phyloP scores from a whole-genome alignment of 2,113 vertebrate species.

The Pangasianodon hypophthalmus region DNA sequence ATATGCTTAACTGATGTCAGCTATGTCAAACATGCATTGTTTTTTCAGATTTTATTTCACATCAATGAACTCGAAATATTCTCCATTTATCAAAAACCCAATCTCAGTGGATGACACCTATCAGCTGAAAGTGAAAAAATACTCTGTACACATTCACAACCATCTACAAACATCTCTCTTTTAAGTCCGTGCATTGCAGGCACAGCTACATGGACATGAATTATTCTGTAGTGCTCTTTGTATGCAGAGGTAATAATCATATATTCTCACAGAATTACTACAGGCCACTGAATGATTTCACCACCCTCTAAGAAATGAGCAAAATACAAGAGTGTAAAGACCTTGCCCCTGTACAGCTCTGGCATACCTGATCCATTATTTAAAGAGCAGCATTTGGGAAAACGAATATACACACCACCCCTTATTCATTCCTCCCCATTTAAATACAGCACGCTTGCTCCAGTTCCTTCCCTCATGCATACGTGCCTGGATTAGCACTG shows the following conservation, averaged over 20 bases:
- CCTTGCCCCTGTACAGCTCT: conserved; percentile 37
- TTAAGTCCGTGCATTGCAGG: background rate
- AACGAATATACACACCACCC: conserved; percentile 7
- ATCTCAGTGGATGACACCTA: background rate
- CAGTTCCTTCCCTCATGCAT: conserved; percentile 34
- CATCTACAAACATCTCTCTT: background rate
- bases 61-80: background rate
- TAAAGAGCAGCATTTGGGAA: conserved; percentile 31
- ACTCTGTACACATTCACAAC: background rate
- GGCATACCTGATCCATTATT: conserved; percentile 55
- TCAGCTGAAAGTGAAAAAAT: background rate
- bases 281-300: conserved; percentile 12
- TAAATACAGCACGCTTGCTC: conserved; percentile 42
- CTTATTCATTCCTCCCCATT: conserved; percentile 29
- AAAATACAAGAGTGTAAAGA: conserved; percentile 35
- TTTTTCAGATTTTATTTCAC: background rate
- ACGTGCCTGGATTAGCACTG: conserved; percentile 47
- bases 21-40: background rate
- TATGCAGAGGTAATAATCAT: conserved; percentile 30
- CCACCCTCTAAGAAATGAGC: conserved; percentile 25
- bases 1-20: background rate
- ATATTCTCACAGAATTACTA: conserved; percentile 35
- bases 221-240: conserved; percentile 35
- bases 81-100: background rate
- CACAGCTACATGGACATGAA: conserved; percentile 18